Evolutionary conservation across 1,140 invertebrate genomes (phyloP).

Genomic region (Microplitis demolitor): DNA sequence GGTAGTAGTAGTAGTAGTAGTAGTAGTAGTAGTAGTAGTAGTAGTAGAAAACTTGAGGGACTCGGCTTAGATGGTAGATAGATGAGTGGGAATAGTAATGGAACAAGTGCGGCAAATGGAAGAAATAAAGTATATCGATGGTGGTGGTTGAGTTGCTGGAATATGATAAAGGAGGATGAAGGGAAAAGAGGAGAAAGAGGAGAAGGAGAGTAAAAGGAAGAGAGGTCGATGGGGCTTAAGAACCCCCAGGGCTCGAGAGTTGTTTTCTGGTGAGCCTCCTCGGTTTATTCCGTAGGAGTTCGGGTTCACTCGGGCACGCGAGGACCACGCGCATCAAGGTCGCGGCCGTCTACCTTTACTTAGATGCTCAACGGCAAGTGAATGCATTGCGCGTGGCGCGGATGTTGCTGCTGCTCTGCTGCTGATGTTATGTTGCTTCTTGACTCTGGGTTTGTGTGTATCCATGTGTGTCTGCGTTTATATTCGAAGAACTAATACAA

Average conservation of each 20-base stretch:
- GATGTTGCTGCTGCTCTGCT: too few relatives aligned
- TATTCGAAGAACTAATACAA: too few relatives aligned
- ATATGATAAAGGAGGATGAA: constrained; percentile 12
- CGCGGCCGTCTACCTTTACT: constrained; percentile 56
- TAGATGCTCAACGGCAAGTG: constrained; percentile 32
- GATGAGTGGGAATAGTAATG: too few relatives aligned
- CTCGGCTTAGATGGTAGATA: too few relatives aligned
- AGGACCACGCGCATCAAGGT: constrained; percentile 63
- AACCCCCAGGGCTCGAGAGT: constrained; percentile 30
- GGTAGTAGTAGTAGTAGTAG: too few relatives aligned
- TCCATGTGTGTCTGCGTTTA: too few relatives aligned
- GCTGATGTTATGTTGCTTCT: too few relatives aligned
- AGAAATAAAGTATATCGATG: too few relatives aligned
- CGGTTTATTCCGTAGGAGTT: constrained; percentile 42
- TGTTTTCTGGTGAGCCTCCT: constrained; percentile 25
- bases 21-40: too few relatives aligned
- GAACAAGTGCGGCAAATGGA: too few relatives aligned
- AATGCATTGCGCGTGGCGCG: constrained; percentile 32
- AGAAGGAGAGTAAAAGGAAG: constrained; percentile 7
- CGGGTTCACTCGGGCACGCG: constrained; percentile 59
- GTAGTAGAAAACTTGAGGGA: too few relatives aligned
- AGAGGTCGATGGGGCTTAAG: constrained; percentile 15
- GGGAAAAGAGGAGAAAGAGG: constrained; percentile 3
- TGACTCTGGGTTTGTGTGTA: too few relatives aligned
- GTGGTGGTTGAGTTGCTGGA: neutral